Percentiles rank a stretch among this genome's conserved stretches.
Conservation (phyloP, 2,797 vertebrate genomes). For the Lacerta viridis region DNA sequence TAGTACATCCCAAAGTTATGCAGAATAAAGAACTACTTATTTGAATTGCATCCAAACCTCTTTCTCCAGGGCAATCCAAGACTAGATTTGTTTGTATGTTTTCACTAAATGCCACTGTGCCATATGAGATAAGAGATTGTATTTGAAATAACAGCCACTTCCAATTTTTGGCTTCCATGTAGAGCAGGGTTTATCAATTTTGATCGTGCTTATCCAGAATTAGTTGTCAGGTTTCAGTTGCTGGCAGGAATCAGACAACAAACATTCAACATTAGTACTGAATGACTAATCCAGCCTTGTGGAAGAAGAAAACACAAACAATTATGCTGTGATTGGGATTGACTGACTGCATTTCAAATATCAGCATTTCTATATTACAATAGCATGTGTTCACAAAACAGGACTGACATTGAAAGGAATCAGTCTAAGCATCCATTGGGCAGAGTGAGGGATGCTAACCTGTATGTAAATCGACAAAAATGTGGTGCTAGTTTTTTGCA, state of each 20-base stretch:
- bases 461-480: constrained; percentile 72
- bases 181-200: constrained; percentile 83
- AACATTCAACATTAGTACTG: constrained; percentile 73
- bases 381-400: constrained; percentile 79
- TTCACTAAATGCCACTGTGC: constrained; percentile 81
- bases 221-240: constrained; percentile 84
- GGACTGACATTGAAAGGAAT: constrained; percentile 79
- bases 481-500: constrained; percentile 67
- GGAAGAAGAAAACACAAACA: constrained; percentile 58
- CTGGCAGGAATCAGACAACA: constrained; percentile 80
- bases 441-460: constrained; percentile 76
- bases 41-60: constrained; percentile 75
- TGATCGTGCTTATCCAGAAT: constrained; percentile 83
- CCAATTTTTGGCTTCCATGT: constrained; percentile 76
- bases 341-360: constrained; percentile 74
- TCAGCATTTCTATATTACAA: constrained; percentile 77
- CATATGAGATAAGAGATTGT: constrained; percentile 82
- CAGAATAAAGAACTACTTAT: constrained; percentile 78
- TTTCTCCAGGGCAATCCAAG: constrained; percentile 77
- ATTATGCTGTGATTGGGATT: constrained; percentile 59
- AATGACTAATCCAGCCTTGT: constrained; percentile 76
- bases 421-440: constrained; percentile 78
- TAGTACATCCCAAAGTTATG: constrained; percentile 68
- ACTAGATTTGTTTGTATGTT: constrained; percentile 79
- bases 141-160: constrained; percentile 83